A percentile compares a stretch with the other conserved stretches of the same genome.
Conservation (phyloP, 1,140 invertebrate species). For the Dolichoris vasculosae region DNA sequence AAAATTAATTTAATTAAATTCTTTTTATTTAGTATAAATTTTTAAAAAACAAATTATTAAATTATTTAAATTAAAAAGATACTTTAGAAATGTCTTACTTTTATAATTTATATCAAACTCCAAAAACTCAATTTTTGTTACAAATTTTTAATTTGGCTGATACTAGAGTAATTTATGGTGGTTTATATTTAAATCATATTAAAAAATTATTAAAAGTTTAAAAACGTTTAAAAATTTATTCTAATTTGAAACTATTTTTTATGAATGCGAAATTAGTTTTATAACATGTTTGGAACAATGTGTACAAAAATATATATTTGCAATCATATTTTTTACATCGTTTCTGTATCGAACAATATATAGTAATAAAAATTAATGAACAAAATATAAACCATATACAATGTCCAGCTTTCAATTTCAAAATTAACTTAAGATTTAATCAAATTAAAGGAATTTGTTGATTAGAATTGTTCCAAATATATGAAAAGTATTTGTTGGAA, state of each 20-base stretch:
- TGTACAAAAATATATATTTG: constrained; percentile 56
- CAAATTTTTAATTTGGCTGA: constrained; percentile 46
- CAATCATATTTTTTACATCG: constrained; percentile 55
- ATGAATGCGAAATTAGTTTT: constrained; percentile 58
- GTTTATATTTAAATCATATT: constrained; percentile 45
- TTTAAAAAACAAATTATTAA: constrained; percentile 73
- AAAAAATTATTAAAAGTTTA: constrained; percentile 51
- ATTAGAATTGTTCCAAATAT: constrained; percentile 75
- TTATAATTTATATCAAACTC: constrained; percentile 11
- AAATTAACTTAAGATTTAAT: constrained; percentile 21
- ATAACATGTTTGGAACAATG: constrained; percentile 38
- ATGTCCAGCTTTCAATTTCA: constrained; percentile 54
- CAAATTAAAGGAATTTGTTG: constrained; percentile 66
- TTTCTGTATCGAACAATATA: constrained; percentile 51
- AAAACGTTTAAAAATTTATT: background rate
- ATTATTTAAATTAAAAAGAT: constrained; percentile 57
- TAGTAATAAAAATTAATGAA: constrained; percentile 52
- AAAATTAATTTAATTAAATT: constrained; percentile 72
- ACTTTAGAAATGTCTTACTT: constrained; percentile 56
- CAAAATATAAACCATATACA: constrained; percentile 29
- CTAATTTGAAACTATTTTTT: constrained; percentile 50
- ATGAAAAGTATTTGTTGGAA: constrained; percentile 77
- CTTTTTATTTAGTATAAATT: constrained; percentile 76
- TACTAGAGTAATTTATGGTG: constrained; percentile 46
- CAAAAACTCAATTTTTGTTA: constrained; percentile 29